phyloP scores from a whole-genome alignment of 2,113 vertebrate genomes.

The Xiphorhynchus elegans region DNA sequence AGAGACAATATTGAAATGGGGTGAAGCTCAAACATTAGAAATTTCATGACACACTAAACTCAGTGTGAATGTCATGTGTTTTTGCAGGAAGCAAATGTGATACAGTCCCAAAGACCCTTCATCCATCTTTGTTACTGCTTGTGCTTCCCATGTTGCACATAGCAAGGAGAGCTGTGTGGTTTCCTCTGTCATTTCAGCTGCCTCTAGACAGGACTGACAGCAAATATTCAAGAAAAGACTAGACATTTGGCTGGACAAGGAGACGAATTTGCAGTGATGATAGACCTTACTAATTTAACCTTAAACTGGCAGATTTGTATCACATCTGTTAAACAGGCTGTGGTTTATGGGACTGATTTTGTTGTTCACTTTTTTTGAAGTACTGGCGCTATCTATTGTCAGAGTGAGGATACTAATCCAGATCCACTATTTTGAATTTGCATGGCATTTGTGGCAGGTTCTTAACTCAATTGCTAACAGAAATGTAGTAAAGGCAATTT shows the following conservation, averaged over 20 bases:
- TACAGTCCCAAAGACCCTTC: accelerated
- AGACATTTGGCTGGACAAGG: neutral
- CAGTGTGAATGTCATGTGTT: neutral
- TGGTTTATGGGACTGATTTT: neutral
- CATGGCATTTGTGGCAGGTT: neutral
- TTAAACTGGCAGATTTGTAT: neutral
- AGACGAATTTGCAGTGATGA: neutral
- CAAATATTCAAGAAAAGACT: neutral
- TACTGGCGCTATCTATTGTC: neutral
- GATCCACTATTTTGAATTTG: neutral
- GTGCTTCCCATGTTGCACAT: accelerated
- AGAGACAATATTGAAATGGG: neutral
- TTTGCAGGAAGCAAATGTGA: neutral
- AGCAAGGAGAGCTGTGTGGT: neutral
- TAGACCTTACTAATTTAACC: neutral
- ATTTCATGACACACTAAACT: neutral
- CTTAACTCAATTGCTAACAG: neutral
- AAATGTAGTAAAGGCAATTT: neutral
- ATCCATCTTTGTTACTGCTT: accelerated
- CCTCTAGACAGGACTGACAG: neutral
- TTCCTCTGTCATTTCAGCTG: neutral
- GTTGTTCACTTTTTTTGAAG: neutral
- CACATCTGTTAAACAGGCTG: neutral
- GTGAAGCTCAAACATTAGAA: neutral
- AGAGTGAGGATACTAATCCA: neutral